Base-by-base conservation (phyloP, 2,797 vertebrate species). In the Ciconia nigra region DNA sequence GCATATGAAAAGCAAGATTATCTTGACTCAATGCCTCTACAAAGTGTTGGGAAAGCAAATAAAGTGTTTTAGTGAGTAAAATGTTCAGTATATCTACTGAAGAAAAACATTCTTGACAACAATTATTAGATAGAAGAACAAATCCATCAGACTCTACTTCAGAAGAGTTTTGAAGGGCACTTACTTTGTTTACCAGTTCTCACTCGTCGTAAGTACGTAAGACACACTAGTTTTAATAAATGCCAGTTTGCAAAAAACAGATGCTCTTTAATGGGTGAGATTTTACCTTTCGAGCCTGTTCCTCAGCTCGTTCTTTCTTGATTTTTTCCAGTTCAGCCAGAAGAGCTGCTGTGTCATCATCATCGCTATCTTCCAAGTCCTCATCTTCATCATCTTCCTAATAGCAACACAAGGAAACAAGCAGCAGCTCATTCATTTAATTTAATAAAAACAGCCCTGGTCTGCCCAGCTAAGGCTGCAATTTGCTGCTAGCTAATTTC, bases 271-370 rank as follows among this genome's bases (percentile, higher is more conserved):
- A 49, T 1, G 4, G 33, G 33, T 55, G 41, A 90, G 61, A 70
- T 82, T 91, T 98, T 98, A 99, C 99, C 98, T 99, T 99, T 65
- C 99, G 99, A 93, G 99, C 99, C 95, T 99, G 99, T 87, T 99
- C 99, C 95, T 99, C 99, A 79, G 99, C 99, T 72, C 99, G 98
- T 87, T 99, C 99, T 96, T 99, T 99, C 97, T 99, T 99, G 78
- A 99, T 99, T 95, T 99, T 99, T 90, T 99, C 99, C n/a, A 99
- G 97, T 93, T 99, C 99, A 76, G 99, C 99, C 90, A 99, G 98
- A 94, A 99, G 99, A 93, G 99, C 99, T 52, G 99, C 99, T n/a
- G 99, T 99, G 90, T 99, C 99, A 55, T 99, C 99, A 83, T 99
- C 99, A 76, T 99, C 99, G 25, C 99, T 99, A 55, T 99, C 99